phyloP scores from a whole-genome alignment of 2,113 vertebrate species.

The Myiozetetes cayanensis region DNA sequence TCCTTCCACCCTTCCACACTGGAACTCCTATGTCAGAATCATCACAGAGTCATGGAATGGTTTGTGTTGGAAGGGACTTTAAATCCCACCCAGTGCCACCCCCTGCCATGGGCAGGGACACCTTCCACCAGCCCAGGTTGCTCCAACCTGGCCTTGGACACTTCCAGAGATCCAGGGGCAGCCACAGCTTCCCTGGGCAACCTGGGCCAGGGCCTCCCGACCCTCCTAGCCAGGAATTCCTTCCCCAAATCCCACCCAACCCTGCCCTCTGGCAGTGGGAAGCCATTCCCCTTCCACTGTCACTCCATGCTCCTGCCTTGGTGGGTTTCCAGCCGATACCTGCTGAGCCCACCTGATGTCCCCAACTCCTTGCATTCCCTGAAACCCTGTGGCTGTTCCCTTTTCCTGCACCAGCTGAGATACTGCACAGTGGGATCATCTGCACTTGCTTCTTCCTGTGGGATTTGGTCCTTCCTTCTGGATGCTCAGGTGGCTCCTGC shows the following conservation, averaged over 20 bases:
- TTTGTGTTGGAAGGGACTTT: not conserved
- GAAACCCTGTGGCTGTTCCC: not conserved
- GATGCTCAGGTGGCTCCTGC: not conserved
- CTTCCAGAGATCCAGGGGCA: not conserved
- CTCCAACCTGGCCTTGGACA: not conserved
- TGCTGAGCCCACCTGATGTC: not conserved
- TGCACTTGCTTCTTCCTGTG: not conserved
- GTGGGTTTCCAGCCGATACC: not conserved
- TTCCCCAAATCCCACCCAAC: not conserved
- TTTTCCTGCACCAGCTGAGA: not conserved
- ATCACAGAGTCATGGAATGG: not conserved
- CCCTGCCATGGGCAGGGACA: not conserved
- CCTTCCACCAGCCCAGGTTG: rapidly evolving
- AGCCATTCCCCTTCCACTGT: not conserved
- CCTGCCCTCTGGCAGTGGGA: not conserved
- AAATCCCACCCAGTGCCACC: not conserved
- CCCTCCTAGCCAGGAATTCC: not conserved
- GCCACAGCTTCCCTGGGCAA: not conserved
- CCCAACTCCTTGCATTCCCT: too few species aligned
- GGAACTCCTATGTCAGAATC: rapidly evolving
- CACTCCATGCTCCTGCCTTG: not conserved
- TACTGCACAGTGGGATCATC: not conserved
- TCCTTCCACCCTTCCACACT: not conserved
- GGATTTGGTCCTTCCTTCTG: not conserved
- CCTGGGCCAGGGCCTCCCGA: not conserved